Evolutionary conservation across 2,113 vertebrate genomes (phyloP).

Genomic region (Aegithalos caudatus): DNA sequence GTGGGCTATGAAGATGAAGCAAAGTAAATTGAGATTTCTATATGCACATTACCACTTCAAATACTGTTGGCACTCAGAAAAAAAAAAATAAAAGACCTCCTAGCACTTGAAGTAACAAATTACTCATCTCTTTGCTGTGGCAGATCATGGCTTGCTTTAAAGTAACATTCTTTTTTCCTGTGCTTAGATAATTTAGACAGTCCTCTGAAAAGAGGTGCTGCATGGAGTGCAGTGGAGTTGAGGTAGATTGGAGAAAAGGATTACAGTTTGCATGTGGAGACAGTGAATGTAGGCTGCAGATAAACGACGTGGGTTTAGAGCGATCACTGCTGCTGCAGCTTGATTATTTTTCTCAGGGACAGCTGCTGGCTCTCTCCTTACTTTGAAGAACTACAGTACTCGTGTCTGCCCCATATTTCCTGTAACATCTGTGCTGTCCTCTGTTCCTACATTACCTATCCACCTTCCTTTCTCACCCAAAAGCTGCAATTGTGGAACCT

Average conservation of each 20-base stretch:
- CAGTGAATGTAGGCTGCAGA: slow-evolving; percentile 26
- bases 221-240: not conserved
- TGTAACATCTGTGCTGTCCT: not conserved
- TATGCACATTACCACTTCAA: not conserved
- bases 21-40: not conserved
- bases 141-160: slow-evolving; percentile 22
- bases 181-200: not conserved
- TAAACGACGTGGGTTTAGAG: slow-evolving; percentile 14
- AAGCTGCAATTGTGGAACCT: rapidly evolving
- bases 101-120: slow-evolving; percentile 18
- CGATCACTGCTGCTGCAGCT: not conserved
- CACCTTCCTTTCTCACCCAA: not conserved
- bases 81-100: not conserved
- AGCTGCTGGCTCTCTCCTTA: not conserved
- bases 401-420: rapidly evolving
- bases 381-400: slow-evolving; percentile 6
- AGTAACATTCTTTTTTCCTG: slow-evolving; percentile 5
- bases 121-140: slow-evolving; percentile 11
- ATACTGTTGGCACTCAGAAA: not conserved
- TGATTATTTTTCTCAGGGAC: slow-evolving; percentile 50
- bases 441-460: not conserved
- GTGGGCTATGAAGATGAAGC: not conserved
- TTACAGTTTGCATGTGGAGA: slow-evolving; percentile 20
- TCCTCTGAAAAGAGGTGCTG: not conserved
- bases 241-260: slow-evolving; percentile 5